Conservation (phyloP, 2,888 invertebrate genomes). For the Pheosia gnoma region DNA sequence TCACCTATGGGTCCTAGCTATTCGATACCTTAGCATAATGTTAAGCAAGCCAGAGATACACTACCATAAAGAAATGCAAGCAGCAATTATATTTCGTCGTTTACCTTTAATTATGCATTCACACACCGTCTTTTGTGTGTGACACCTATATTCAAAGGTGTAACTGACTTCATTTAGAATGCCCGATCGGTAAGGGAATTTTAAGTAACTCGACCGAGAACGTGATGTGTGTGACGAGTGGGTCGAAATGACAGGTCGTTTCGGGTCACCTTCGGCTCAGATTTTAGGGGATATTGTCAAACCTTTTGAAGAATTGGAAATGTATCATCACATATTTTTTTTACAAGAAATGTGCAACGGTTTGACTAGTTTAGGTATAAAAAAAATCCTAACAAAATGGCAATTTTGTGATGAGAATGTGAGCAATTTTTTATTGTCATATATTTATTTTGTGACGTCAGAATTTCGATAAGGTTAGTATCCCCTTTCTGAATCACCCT, state of each 20-base stretch:
- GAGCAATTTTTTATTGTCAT: too few species aligned
- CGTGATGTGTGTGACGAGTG: conserved; percentile 65
- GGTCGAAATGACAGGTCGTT: conserved; percentile 29
- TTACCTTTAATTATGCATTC: neutral
- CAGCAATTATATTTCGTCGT: neutral
- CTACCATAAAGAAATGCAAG: neutral
- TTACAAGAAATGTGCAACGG: too few species aligned
- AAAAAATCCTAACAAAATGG: too few species aligned
- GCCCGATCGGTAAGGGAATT: conserved; percentile 69
- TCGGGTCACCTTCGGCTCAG: conserved; percentile 24
- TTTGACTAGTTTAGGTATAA: too few species aligned
- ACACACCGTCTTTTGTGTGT: neutral
- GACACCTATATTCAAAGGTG: conserved; percentile 44
- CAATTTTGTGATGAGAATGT: too few species aligned
- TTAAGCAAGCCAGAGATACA: neutral
- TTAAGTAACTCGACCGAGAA: conserved; percentile 69
- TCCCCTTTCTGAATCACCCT: too few species aligned
- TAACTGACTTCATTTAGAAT: conserved; percentile 73
- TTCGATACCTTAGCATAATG: too few species aligned
- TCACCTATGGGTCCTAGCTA: too few species aligned
- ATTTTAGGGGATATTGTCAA: conserved; percentile 7
- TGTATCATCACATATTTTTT: neutral
- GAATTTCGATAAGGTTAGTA: too few species aligned
- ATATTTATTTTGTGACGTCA: too few species aligned
- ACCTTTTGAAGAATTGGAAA: conserved; percentile 5